These are phyloP conservation scores for Dissostichus mawsoni DNA, from an alignment of 2,113 vertebrate genomes.

Conservation along the genomic window DNA sequence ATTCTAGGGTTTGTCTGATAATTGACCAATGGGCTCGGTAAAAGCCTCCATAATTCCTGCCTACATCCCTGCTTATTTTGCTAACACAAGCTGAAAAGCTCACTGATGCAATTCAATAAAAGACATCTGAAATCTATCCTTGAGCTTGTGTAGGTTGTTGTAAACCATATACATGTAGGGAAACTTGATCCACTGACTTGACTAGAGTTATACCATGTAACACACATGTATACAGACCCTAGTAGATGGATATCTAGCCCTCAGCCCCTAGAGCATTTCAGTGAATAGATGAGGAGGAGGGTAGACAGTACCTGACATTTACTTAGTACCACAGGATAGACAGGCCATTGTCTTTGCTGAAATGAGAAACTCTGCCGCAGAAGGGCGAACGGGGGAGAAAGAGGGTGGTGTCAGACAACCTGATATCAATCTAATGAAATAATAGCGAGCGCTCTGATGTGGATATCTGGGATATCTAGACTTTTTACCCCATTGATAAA, in stretches of 20 bases:
- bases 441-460: slow-evolving; percentile 82
- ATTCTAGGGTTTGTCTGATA: background rate
- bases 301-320: slow-evolving; percentile 79
- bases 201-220: slow-evolving; percentile 60
- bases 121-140: slow-evolving; percentile 28
- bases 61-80: background rate
- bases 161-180: slow-evolving; percentile 56
- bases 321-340: slow-evolving; percentile 74
- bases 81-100: slow-evolving; percentile 1
- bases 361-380: slow-evolving; percentile 77
- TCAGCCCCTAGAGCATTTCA: slow-evolving; percentile 66
- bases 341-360: slow-evolving; percentile 79
- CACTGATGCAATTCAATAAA: background rate
- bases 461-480: slow-evolving; percentile 80
- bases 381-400: slow-evolving; percentile 66
- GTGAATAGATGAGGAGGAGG: slow-evolving; percentile 75
- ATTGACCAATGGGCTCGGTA: background rate
- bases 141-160: slow-evolving; percentile 28
- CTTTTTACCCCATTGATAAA: slow-evolving; percentile 78
- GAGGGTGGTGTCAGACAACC: slow-evolving; percentile 70
- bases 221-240: slow-evolving; percentile 67
- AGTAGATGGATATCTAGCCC: slow-evolving; percentile 67
- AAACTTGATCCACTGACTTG: slow-evolving; percentile 52
- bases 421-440: slow-evolving; percentile 92
- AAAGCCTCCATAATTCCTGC: background rate